These are phyloP conservation scores for Gymnocheta viridis DNA, from an alignment of 2,888 invertebrate species.

Conservation along the genomic window DNA sequence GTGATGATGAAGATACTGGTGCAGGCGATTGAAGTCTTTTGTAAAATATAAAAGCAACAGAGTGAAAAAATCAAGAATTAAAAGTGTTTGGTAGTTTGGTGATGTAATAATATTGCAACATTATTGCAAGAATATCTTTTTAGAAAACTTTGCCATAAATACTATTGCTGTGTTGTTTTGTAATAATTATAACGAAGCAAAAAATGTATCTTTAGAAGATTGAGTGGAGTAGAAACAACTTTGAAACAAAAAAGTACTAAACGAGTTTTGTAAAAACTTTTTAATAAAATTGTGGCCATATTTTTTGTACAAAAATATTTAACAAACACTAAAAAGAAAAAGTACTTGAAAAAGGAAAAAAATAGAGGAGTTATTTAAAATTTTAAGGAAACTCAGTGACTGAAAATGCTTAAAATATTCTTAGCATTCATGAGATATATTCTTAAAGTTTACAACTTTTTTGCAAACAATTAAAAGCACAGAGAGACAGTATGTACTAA, in stretches of 20 bases:
- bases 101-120: slow-evolving; percentile 43
- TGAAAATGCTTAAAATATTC: too few relatives aligned
- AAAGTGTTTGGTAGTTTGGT: slow-evolving; percentile 37
- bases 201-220: not conserved
- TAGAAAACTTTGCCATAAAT: not conserved
- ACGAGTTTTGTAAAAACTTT: slow-evolving; percentile 18
- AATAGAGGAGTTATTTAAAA: not conserved
- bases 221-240: not conserved
- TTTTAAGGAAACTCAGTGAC: not conserved
- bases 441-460: too few relatives aligned
- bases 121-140: slow-evolving; percentile 17
- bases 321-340: not conserved
- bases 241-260: not conserved
- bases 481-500: not conserved
- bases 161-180: slow-evolving; percentile 12
- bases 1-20: not conserved
- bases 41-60: slow-evolving; percentile 1
- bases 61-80: slow-evolving; percentile 13
- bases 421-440: too few relatives aligned
- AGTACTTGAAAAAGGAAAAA: not conserved
- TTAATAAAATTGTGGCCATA: slow-evolving; percentile 29
- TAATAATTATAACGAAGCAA: slow-evolving; percentile 1
- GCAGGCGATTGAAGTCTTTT: slow-evolving; percentile 19
- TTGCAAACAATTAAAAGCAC: not conserved
- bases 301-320: not conserved